phyloP scores from a whole-genome alignment of 2,113 vertebrate genomes.

The Neodon shergylaensis region DNA sequence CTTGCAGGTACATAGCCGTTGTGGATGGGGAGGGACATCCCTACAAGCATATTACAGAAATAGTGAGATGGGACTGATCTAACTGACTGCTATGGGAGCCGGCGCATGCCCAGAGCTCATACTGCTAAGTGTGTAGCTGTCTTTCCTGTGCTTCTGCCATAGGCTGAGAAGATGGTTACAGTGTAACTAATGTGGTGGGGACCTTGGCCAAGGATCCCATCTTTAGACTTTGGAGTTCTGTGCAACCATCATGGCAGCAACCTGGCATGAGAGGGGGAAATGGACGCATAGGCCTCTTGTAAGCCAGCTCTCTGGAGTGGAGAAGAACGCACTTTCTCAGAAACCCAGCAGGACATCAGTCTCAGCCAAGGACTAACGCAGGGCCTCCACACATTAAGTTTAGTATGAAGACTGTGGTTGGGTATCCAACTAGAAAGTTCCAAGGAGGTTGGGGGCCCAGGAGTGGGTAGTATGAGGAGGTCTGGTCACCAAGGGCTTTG shows the following conservation, averaged over 20 bases:
- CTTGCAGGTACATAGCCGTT: neutral
- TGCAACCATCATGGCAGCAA: neutral
- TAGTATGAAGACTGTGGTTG: neutral
- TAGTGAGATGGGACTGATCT: too few relatives aligned
- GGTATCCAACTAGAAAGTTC: neutral
- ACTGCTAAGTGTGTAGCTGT: neutral
- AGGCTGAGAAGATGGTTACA: neutral
- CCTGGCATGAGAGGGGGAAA: neutral
- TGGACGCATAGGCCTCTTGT: neutral
- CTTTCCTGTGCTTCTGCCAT: neutral
- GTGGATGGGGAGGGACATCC: too few relatives aligned
- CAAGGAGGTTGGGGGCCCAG: neutral
- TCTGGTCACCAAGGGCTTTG: neutral
- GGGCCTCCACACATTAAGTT: neutral
- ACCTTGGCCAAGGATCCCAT: neutral
- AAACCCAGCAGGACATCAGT: neutral
- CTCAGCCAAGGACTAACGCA: neutral
- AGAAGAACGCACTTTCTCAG: neutral
- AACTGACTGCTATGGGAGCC: neutral
- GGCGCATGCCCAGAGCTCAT: neutral
- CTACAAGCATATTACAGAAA: neutral
- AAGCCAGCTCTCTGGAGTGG: neutral
- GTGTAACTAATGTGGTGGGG: too few relatives aligned
- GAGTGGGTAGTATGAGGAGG: neutral
- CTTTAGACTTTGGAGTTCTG: neutral